phyloP scores from a whole-genome alignment of 2,888 invertebrate species.

The Stenotaenia linearis region DNA sequence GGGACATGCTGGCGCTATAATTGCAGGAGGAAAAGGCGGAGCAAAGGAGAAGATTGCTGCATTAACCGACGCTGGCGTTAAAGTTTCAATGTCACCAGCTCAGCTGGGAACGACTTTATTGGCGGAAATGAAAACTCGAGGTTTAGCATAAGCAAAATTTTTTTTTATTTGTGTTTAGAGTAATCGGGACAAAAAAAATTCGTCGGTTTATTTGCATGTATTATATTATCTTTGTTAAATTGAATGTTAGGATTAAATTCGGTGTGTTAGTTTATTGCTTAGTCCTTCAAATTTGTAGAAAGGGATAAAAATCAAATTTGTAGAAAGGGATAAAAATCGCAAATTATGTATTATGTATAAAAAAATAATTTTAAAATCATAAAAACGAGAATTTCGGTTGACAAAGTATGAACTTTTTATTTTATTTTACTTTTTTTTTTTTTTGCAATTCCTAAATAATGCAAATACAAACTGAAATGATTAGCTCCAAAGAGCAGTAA shows the following conservation, averaged over 20 bases:
- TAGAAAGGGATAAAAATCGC: too few species aligned
- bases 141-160: not conserved
- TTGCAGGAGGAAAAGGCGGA: conserved; percentile 96
- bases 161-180: not conserved
- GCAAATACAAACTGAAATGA: conserved; percentile 10
- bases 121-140: not conserved
- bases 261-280: not conserved
- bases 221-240: not conserved
- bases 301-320: too few species aligned
- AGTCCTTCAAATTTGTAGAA: not conserved
- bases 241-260: not conserved
- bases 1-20: conserved; percentile 99
- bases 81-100: conserved; percentile 91
- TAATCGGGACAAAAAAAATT: too few species aligned
- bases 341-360: not conserved
- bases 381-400: not conserved
- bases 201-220: not conserved
- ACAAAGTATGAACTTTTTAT: not conserved
- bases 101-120: conserved; percentile 76
- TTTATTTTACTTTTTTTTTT: not conserved
- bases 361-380: not conserved
- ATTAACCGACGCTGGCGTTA: conserved; percentile 69
- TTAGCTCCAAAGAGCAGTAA: not conserved
- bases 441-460: not conserved
- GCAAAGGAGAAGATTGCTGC: conserved; percentile 97